Base-by-base conservation (phyloP, 2,888 invertebrate species). In the Ganaspis brasiliensis region DNA sequence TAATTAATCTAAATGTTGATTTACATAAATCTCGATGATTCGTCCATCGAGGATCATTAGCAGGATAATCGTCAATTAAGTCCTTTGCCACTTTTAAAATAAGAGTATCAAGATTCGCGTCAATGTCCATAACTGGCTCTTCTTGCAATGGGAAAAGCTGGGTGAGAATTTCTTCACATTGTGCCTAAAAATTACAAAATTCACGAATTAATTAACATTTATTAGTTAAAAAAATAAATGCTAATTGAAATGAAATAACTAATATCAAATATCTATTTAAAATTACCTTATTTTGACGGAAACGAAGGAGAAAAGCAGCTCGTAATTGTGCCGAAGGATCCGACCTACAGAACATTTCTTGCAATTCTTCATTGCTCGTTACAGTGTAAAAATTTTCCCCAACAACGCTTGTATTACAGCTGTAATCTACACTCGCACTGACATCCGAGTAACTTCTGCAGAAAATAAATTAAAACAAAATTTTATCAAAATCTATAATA, bases 41-140 rank as follows among this genome's bases (percentile, higher is more conserved):
- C 0, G 93, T 92, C 96, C 96, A 96, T 72, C 96, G 92, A 0
- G 98, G 98, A 93, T 98, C 98, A 14, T 96, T 95, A 0, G 96
- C 95, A 0, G 98, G 98, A 82, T 95, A 94, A 91, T 98, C 98
- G 89, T 98, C 96, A 74, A 98, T 94, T 85, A 98, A 93, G 89
- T 97, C 96, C 78, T 93, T 92, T 76, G 96, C 96, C 31, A 97
- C 94, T 73, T 93, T 92, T 14, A 95, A 90, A n/a, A 96, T 94
- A 71, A 94, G 92, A 80, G 93, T 93, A 87, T 94, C 94, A 61
- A 95, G 87, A 49, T 92, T 91, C 10, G 93, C 92, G 83, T 93
- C 93, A 12, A 93, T 89, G 73, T 92, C 92, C 82, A 91, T 89
- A 2, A 91, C 88, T 1, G 90, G 88, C 21, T 90, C 90, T 57